Evolutionary conservation across 64 coral and sea anemone genomes (phyloP), one percentile per base, ranked within the genome.

Genomic region (Montipora cactus): DNA sequence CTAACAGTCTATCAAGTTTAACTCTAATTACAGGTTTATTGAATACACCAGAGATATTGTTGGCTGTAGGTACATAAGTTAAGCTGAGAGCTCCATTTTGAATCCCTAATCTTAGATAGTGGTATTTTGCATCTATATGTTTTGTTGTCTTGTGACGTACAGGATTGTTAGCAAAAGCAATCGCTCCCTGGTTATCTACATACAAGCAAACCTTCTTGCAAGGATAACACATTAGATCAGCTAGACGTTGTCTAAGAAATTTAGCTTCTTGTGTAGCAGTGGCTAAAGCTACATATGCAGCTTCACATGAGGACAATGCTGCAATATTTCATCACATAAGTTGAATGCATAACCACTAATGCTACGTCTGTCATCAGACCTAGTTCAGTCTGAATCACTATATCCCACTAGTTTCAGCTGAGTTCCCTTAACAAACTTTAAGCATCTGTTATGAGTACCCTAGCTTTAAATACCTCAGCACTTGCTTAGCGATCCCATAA

Each of bases 281-380:
- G 46, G 75, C 75, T 20, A 77, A 77, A 50, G 45, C 16, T 67
- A 76, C 22, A 57, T 88, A 88, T 57, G 77, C 90, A 28, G 91
- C 81, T 71, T 93, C 91, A 84, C 91, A 87, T 74, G 81, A 78
- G 22, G 91, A 93, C 20, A 93, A 58, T 74, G 91, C 91, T 44
- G 87, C 81, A 3, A 71, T 86, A 44, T 75, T 81, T 76, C 84
- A 76, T 84, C n/a, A 68, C 71, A 72, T 12, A 90, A 69, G 25
- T 90, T 59, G 23, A 93, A 93, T 74, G 28, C 61, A 44, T 76
- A 93, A 58, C 81, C 91, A 74, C 72, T 93, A 13, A 87, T 87
- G 70, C 81, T 93, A 15, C 81, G 7, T 62, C 81, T 85, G 67
- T 93, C 91, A 49, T 62, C 59, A 7, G 78, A 15, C 25, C 70